These are phyloP conservation scores for Phragmatobia fuliginosa DNA, from an alignment of 2,888 invertebrate species.

Conservation along the genomic window DNA sequence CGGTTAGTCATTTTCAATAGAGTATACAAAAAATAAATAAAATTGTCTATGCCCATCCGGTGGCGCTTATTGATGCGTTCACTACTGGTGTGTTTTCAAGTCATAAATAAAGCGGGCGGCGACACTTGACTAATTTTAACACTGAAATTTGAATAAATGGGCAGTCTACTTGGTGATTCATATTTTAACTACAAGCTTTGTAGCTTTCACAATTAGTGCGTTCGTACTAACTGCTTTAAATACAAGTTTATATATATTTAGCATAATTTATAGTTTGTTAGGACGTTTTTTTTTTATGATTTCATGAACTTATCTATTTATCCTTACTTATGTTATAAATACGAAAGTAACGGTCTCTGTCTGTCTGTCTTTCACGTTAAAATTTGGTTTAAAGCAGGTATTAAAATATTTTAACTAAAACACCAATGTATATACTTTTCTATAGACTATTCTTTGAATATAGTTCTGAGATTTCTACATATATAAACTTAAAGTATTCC, in stretches of 20 bases:
- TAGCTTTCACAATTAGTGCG: background rate
- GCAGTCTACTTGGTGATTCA: slow-evolving; percentile 11
- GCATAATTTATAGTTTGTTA: background rate
- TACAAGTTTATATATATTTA: background rate
- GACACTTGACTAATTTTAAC: slow-evolving; percentile 56
- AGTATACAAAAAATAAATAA: slow-evolving; percentile 16
- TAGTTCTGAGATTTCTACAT: too few species aligned
- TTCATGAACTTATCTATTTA: too few species aligned
- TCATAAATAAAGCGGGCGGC: slow-evolving; percentile 53
- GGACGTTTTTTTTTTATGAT: too few species aligned
- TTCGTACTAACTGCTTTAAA: background rate
- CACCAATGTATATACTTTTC: too few species aligned
- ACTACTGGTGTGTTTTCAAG: slow-evolving; percentile 59
- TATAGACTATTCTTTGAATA: too few species aligned
- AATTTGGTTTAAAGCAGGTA: too few species aligned
- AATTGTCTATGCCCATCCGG: slow-evolving; percentile 58
- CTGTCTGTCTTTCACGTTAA: too few species aligned
- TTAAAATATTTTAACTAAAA: too few species aligned
- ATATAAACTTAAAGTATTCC: too few species aligned
- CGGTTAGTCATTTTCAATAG: background rate
- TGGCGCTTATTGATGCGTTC: slow-evolving; percentile 70
- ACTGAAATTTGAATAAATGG: slow-evolving; percentile 29
- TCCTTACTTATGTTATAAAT: too few species aligned
- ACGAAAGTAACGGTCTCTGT: too few species aligned
- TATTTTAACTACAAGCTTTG: slow-evolving; percentile 4